A percentile compares a stretch with the other conserved stretches of the same genome.
Evolutionary conservation across 2,888 invertebrate genomes (phyloP).

Genomic region (Junonia oenone): DNA sequence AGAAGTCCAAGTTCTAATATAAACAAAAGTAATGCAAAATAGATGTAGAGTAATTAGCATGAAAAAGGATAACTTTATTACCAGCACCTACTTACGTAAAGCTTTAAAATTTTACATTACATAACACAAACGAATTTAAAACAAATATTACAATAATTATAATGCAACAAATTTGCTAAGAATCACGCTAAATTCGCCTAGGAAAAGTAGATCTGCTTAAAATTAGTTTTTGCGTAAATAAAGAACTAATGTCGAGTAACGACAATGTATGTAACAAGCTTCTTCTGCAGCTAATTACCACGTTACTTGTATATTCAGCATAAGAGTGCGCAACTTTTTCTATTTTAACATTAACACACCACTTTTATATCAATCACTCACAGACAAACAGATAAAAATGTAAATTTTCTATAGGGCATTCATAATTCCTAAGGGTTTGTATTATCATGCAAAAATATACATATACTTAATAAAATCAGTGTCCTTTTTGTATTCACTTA

Average conservation of each 20-base stretch:
- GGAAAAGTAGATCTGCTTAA: slow-evolving; percentile 17
- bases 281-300: slow-evolving; percentile 12
- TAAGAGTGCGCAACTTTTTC: slow-evolving; percentile 1
- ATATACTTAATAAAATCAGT: not conserved
- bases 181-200: slow-evolving; percentile 21
- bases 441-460: not conserved
- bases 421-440: not conserved
- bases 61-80: slow-evolving; percentile 17
- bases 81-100: slow-evolving; percentile 12
- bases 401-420: not conserved
- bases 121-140: slow-evolving; percentile 4
- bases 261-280: slow-evolving; percentile 5
- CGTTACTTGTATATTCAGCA: slow-evolving; percentile 8
- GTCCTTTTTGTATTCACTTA: not conserved
- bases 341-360: not conserved
- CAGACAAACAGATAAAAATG: not conserved
- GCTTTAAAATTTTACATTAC: slow-evolving; percentile 12
- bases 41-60: slow-evolving; percentile 5
- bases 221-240: slow-evolving; percentile 14
- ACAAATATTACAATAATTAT: slow-evolving; percentile 7
- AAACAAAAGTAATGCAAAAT: not conserved
- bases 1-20: not conserved
- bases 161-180: slow-evolving; percentile 17
- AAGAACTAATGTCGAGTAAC: not conserved
- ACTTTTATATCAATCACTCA: not conserved